phyloP scores from a whole-genome alignment of 2,113 vertebrate species.

The Beaufortia kweichowensis region DNA sequence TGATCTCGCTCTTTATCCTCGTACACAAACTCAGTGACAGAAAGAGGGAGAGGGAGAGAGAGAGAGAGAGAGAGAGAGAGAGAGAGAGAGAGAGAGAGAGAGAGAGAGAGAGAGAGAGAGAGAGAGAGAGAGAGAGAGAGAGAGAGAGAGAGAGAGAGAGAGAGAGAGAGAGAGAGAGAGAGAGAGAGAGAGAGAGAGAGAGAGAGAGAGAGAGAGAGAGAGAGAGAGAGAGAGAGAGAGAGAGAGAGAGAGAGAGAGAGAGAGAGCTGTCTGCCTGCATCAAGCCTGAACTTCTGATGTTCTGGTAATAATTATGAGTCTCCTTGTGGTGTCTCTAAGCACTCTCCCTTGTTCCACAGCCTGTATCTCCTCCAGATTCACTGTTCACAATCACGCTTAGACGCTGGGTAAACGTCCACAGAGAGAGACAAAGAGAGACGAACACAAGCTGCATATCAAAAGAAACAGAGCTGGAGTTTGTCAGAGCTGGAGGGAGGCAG shows the following conservation, averaged over 20 bases:
- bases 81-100: too few species aligned
- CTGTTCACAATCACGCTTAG: constrained; percentile 36
- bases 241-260: background rate
- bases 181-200: too few species aligned
- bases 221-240: too few species aligned
- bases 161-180: too few species aligned
- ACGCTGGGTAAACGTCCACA: constrained; percentile 6
- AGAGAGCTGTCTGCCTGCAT: constrained; percentile 23
- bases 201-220: too few species aligned
- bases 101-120: too few species aligned
- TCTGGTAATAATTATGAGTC: constrained; percentile 25
- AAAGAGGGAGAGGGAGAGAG: too few species aligned
- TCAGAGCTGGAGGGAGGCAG: background rate
- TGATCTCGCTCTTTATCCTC: too few species aligned
- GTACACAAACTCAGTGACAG: too few species aligned
- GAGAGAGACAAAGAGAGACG: constrained; percentile 3
- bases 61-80: too few species aligned
- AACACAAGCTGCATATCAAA: constrained; percentile 28
- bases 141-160: too few species aligned
- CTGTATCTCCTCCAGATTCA: constrained; percentile 8
- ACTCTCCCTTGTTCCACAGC: constrained; percentile 21
- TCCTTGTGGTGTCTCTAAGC: constrained; percentile 14
- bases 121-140: too few species aligned
- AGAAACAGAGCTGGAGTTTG: background rate
- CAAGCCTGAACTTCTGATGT: background rate